phyloP scores from a whole-genome alignment of 2,113 vertebrate genomes.

The Noctilio leporinus region DNA sequence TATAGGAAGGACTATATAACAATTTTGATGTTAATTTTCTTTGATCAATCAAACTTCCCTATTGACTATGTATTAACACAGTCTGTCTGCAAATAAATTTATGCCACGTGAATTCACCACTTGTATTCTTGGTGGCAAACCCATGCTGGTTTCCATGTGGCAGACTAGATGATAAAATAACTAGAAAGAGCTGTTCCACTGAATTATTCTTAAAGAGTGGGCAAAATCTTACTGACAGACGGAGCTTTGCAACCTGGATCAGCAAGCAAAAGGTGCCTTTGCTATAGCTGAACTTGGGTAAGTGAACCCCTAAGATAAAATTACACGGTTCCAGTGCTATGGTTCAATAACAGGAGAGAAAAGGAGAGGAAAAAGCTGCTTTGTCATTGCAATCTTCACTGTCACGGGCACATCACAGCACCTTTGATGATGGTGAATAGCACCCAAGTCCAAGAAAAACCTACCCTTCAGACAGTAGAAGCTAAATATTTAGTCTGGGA shows the following conservation, averaged over 20 bases:
- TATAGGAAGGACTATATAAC: not conserved
- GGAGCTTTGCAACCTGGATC: not conserved
- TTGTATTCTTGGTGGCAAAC: not conserved
- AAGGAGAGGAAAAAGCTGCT: not conserved
- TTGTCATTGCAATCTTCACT: not conserved
- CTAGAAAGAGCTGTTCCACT: not conserved
- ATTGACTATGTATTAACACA: not conserved
- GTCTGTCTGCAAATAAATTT: not conserved
- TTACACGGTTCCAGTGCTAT: not conserved
- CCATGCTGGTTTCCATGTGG: not conserved
- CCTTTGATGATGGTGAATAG: not conserved
- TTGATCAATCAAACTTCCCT: not conserved
- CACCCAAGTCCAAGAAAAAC: conserved; percentile 20
- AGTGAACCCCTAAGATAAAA: not conserved
- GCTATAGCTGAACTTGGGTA: not conserved
- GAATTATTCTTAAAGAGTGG: not conserved
- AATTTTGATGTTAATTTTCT: not conserved
- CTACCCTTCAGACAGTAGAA: not conserved
- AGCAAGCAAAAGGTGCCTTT: not conserved
- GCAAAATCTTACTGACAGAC: not conserved
- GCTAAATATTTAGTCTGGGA: conserved; percentile 49
- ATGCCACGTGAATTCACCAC: not conserved
- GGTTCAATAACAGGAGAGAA: not conserved
- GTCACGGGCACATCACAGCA: not conserved
- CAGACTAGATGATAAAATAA: not conserved